These are phyloP conservation scores for Venustoraphidia nigricollis DNA, from an alignment of 2,888 invertebrate genomes.

Conservation along the genomic window DNA sequence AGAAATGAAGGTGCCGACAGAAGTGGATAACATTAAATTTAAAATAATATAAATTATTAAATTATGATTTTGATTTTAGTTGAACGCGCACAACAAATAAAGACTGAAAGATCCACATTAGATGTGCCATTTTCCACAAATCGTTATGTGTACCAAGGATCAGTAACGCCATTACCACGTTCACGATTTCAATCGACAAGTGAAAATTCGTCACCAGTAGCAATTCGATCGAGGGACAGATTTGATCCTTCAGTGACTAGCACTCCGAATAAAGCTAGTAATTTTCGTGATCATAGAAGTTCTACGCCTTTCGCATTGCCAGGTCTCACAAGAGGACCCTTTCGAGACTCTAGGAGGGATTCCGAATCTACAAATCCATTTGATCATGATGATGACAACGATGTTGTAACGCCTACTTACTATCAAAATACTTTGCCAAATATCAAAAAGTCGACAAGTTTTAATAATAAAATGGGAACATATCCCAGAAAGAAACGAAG, in stretches of 20 bases:
- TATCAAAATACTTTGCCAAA: neutral
- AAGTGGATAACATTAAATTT: no score
- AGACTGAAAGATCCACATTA: no score
- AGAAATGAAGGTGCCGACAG: no score
- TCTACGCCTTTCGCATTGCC: no score
- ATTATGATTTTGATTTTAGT: no score
- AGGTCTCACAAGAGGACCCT: constrained; percentile 1
- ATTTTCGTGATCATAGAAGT: no score
- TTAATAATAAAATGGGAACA: constrained; percentile 22
- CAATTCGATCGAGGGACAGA: no score
- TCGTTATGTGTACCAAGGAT: constrained; percentile 39
- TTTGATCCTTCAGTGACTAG: no score
- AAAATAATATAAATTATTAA: no score
- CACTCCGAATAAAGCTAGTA: no score
- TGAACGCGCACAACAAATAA: no score
- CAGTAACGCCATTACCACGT: constrained; percentile 37
- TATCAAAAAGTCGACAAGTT: neutral
- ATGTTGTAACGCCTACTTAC: constrained; percentile 6
- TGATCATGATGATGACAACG: constrained; percentile 27
- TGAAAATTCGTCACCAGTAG: no score
- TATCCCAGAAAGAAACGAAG: constrained; percentile 45
- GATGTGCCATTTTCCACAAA: constrained; percentile 9
- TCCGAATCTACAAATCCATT: constrained; percentile 44
- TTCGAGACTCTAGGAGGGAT: constrained; percentile 38
- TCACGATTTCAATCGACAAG: constrained; percentile 24